Evolutionary conservation across 2,113 vertebrate species (phyloP).

Genomic region (Proterorhinus semilunaris): DNA sequence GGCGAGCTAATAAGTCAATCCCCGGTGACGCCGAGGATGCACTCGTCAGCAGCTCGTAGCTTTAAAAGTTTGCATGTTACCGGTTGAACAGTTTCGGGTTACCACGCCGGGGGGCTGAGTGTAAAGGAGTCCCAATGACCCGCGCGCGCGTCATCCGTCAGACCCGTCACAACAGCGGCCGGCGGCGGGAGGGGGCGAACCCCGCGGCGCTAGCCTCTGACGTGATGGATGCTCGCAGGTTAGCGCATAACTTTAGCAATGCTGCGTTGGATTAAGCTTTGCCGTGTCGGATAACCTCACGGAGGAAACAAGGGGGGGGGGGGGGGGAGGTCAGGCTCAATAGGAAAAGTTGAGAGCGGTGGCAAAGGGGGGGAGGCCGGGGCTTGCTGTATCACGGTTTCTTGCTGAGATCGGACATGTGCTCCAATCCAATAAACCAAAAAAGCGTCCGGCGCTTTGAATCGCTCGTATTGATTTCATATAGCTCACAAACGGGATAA

Average conservation of each 20-base stretch:
- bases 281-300: no score
- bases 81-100: slow-evolving; percentile 65
- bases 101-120: slow-evolving; percentile 37
- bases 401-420: no score
- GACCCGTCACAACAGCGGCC: slow-evolving; percentile 60
- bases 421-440: no score
- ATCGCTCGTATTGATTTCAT: no score
- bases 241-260: slow-evolving; percentile 11
- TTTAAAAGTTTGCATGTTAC: slow-evolving; percentile 63
- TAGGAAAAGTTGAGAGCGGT: no score
- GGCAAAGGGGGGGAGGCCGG: no score
- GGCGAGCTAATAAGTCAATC: slow-evolving; percentile 62
- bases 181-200: slow-evolving; percentile 42
- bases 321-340: no score
- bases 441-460: no score
- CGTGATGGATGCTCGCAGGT: slow-evolving; percentile 50
- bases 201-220: slow-evolving; percentile 40
- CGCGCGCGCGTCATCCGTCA: slow-evolving; percentile 67
- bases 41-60: slow-evolving; percentile 67
- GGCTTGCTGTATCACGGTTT: no score
- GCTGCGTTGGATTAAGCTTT: slow-evolving; percentile 37
- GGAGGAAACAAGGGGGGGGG: no score
- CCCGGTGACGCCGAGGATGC: slow-evolving; percentile 48
- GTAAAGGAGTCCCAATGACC: slow-evolving; percentile 37
- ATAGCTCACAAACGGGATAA: no score